These are phyloP conservation scores for Adrianichthys oophorus DNA, from an alignment of 2,797 vertebrate species.

Conservation along the genomic window DNA sequence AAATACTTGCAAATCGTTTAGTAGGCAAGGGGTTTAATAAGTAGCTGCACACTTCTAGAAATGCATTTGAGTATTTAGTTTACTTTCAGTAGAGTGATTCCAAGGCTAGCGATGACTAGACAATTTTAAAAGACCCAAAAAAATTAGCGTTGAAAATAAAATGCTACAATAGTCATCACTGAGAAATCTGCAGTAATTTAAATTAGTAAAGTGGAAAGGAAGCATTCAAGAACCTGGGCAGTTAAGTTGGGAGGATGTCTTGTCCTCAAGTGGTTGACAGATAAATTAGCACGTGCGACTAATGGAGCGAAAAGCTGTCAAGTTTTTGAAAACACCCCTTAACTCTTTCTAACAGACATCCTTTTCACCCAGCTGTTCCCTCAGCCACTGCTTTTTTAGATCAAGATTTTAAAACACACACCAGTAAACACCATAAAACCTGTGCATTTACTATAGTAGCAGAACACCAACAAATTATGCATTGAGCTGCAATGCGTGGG, in stretches of 20 bases:
- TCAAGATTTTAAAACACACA: constrained; percentile 42
- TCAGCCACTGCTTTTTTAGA: constrained; percentile 42
- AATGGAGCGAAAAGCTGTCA: constrained; percentile 52
- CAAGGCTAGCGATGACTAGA: constrained; percentile 28
- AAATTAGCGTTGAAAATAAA: no score
- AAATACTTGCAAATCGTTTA: no score
- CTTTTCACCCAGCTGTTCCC: constrained; percentile 50
- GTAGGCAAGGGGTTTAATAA: no score
- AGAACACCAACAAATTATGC: constrained; percentile 11
- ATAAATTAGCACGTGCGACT: constrained; percentile 66
- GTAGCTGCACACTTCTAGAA: no score
- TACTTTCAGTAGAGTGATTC: constrained; percentile 5
- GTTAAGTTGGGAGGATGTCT: constrained; percentile 10
- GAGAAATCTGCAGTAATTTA: constrained; percentile 4
- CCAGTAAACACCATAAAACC: constrained; percentile 24
- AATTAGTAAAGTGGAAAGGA: constrained; percentile 1
- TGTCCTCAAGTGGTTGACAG: constrained; percentile 49
- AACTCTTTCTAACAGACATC: constrained; percentile 56
- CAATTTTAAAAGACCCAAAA: constrained; percentile 17
- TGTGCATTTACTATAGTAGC: constrained; percentile 11
- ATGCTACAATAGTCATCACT: constrained; percentile 25
- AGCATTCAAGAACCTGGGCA: not conserved
- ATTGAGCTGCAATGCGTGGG: constrained; percentile 5
- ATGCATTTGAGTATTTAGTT: no score
- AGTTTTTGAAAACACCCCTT: constrained; percentile 43